Percentiles rank a stretch among this genome's conserved stretches.
These are phyloP conservation scores for Pogonomyrmex californicus DNA, from an alignment of 1,140 invertebrate genomes.

Conservation along the genomic window DNA sequence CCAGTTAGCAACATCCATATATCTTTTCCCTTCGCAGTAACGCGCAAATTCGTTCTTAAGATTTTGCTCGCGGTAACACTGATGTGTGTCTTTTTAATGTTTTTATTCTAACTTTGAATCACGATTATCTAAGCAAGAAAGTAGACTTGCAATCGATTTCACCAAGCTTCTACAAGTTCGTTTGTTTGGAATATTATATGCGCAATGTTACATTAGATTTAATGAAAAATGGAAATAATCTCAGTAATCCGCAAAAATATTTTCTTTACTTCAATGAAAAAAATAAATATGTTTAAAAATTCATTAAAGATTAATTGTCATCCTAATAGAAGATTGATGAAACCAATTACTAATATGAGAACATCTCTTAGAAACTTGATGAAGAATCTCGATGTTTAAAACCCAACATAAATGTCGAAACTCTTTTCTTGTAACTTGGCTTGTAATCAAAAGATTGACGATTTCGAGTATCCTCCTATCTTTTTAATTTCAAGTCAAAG, in stretches of 20 bases:
- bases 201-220: background rate
- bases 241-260: background rate
- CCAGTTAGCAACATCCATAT: background rate
- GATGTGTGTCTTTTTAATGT: conserved; percentile 31
- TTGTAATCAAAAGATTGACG: background rate
- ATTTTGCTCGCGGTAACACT: conserved; percentile 13
- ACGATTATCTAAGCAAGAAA: conserved; percentile 50
- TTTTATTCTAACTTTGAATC: conserved; percentile 40
- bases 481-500: conserved; percentile 1
- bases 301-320: background rate
- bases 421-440: background rate
- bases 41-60: conserved; percentile 35
- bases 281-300: background rate
- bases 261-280: background rate
- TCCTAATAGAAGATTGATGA: background rate
- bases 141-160: conserved; percentile 12
- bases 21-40: conserved; percentile 26
- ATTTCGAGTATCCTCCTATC: background rate
- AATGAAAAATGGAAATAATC: background rate
- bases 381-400: conserved; percentile 13
- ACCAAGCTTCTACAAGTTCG: background rate
- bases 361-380: background rate
- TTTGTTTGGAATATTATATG: background rate
- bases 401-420: background rate
- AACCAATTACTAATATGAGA: background rate